Conservation (phyloP, 2,888 invertebrate species). For the Sesia bembeciformis region DNA sequence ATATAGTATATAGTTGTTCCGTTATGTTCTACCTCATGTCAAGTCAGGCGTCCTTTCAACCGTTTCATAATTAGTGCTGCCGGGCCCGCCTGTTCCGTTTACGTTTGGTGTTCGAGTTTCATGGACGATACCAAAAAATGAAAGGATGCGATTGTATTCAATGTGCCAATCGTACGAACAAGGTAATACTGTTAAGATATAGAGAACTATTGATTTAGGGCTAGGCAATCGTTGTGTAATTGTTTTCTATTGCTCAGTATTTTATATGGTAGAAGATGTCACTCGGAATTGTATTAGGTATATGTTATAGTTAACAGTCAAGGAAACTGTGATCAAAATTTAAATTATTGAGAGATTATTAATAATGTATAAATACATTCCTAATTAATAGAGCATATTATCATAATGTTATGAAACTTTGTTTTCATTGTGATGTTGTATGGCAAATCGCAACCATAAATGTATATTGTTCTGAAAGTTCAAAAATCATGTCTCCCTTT, state of each 20-base stretch:
- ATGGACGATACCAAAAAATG: constrained; percentile 50
- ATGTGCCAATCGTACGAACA: constrained; percentile 68
- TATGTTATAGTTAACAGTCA: constrained; percentile 71
- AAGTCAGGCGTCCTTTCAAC: constrained; percentile 55
- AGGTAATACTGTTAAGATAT: constrained; percentile 67
- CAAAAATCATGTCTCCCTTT: constrained; percentile 43
- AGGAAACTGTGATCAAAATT: constrained; percentile 74
- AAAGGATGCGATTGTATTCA: constrained; percentile 49
- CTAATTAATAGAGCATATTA: constrained; percentile 65
- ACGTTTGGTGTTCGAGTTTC: neutral
- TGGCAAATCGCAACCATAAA: neutral
- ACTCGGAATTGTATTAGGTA: constrained; percentile 67
- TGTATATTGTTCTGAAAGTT: constrained; percentile 28
- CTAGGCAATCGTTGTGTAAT: constrained; percentile 57
- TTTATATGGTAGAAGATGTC: constrained; percentile 59
- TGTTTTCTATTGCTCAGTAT: constrained; percentile 73
- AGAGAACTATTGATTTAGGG: constrained; percentile 60
- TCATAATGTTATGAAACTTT: constrained; percentile 43
- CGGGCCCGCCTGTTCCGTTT: neutral
- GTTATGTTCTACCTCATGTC: constrained; percentile 72
- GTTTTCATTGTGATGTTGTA: neutral
- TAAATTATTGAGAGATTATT: constrained; percentile 74
- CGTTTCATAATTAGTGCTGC: neutral
- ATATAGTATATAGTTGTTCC: constrained; percentile 52
- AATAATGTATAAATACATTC: constrained; percentile 70